Evolutionary conservation across 2,888 invertebrate genomes (phyloP), one percentile per base, ranked within the genome.

Genomic region (Coelopa pilipes): DNA sequence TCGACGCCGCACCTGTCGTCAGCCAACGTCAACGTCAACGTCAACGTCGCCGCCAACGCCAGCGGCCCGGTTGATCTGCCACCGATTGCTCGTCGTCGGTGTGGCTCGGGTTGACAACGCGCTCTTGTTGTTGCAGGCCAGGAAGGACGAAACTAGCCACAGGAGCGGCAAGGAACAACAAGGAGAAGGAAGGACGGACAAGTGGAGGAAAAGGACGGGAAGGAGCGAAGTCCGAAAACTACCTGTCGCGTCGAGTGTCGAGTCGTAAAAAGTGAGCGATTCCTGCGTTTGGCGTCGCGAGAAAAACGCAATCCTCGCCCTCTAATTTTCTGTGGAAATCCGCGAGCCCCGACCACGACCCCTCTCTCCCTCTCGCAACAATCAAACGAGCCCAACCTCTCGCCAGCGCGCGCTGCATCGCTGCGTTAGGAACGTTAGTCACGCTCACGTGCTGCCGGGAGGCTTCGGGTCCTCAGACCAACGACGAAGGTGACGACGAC

Each of bases 361-460:
- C 19, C 19, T 55, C 19, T 55, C 2, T 17, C 19, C 9, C 9
- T 55, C 19, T 62, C 49, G 10, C 59, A 49, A 24, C 70, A 49
- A 46, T 70, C 24, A n/a, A n/a, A 45, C 34, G n/a, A 46, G 17
- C 12, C 34, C 62, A 62, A 13, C 2, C 1, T 55, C 19, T 55
- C 24, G 13, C 9, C 13, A 21, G 4, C 12, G 17, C 19, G 50
- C 34, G 12, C 47, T 21, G 34, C 70, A 50, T 45, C 50, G 13
- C 46, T 47, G 47, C 63, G 55, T 71, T 71, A 63, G 63, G 55
- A 45, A 65, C 65, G 46, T 71, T 71, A 71, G 71, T 71, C 71
- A 65, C 71, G 71, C 71, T 71, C 21, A 49, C 53, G 53, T 34
- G 34, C 2, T 34, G 7, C 34, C 34, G 34, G 7, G 7, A 2